Conservation (phyloP, 2,888 invertebrate genomes). For the Bimastos eiseni region DNA sequence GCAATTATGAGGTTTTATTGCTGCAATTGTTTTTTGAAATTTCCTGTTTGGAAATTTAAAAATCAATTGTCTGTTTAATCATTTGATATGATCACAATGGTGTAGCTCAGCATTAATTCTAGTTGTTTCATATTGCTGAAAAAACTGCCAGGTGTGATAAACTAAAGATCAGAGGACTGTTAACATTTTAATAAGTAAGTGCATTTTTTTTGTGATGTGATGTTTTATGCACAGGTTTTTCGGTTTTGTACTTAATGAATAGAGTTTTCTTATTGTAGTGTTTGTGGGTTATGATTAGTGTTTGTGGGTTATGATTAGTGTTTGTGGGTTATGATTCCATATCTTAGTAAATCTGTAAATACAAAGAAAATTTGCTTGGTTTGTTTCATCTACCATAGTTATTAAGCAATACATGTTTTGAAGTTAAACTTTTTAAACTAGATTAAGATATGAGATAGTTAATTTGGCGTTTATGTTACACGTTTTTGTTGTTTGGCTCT, state of each 20-base stretch:
- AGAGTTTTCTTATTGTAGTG: conserved; percentile 21
- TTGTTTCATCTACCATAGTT: conserved; percentile 10
- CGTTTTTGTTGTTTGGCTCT: not conserved
- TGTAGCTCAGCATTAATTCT: not conserved
- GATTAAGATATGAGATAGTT: not conserved
- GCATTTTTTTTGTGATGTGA: conserved; percentile 14
- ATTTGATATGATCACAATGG: conserved; percentile 3
- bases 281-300: conserved; percentile 9
- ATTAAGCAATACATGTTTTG: conserved; percentile 21
- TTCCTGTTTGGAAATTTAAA: not conserved
- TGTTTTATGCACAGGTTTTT: conserved; percentile 17
- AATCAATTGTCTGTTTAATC: not conserved
- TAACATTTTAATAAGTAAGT: conserved; percentile 18
- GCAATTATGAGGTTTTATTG: not conserved
- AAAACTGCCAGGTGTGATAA: not conserved
- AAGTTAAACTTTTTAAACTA: not conserved
- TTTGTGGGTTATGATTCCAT: not conserved
- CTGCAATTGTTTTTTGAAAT: not conserved
- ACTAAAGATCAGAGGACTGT: not conserved
- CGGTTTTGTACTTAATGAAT: conserved; percentile 3
- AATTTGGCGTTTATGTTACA: not conserved
- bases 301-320: too few species aligned
- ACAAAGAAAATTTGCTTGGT: not conserved
- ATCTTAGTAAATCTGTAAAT: conserved; percentile 2
- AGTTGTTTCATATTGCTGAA: not conserved